These are phyloP conservation scores for Catamblyrhynchus diadema DNA, from an alignment of 2,797 vertebrate genomes.

Conservation along the genomic window DNA sequence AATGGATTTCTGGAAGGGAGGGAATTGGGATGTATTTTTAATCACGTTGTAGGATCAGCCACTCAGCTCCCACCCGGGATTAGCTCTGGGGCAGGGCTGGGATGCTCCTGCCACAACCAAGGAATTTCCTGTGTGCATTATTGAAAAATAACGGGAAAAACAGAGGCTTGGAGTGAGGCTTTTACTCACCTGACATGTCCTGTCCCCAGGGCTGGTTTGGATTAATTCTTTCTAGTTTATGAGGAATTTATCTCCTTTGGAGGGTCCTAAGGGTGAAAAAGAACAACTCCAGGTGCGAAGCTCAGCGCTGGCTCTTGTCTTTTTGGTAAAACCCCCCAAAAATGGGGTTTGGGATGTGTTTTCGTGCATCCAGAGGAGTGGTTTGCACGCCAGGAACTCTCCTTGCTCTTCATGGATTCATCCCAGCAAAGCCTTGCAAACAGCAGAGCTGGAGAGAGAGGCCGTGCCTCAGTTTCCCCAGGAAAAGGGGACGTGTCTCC, in stretches of 20 bases:
- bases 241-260: not conserved
- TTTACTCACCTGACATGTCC: not conserved
- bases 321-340: not conserved
- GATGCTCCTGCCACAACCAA: not conserved
- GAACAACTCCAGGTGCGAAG: not conserved
- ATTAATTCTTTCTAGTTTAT: not conserved
- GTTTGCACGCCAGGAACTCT: fast-evolving
- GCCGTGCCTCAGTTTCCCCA: not conserved
- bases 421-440: not conserved
- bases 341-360: not conserved
- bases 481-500: fast-evolving
- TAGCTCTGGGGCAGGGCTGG: not conserved
- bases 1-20: not conserved
- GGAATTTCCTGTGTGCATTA: not conserved
- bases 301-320: not conserved
- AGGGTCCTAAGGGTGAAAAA: not conserved
- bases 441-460: not conserved
- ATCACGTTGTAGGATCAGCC: not conserved
- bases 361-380: fast-evolving
- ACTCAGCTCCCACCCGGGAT: not conserved
- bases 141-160: not conserved
- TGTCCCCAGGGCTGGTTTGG: fast-evolving
- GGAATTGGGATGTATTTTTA: not conserved
- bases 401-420: no score
- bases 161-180: not conserved